These are phyloP conservation scores for Drosophila rufa DNA, from an alignment of 1,140 invertebrate species.

Conservation along the genomic window DNA sequence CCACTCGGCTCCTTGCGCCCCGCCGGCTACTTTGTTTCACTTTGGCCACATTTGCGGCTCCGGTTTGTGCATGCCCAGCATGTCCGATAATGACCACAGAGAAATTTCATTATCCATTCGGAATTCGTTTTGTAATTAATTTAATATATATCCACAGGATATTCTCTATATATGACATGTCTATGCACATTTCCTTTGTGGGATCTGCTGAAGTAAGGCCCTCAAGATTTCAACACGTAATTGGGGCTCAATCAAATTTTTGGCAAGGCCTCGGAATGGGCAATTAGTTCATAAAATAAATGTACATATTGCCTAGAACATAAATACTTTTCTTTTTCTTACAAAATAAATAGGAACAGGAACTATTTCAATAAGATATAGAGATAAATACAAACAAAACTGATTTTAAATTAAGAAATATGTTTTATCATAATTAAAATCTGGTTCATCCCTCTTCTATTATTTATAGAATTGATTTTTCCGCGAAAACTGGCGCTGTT, in stretches of 20 bases:
- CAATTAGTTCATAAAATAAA: neutral
- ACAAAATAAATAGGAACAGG: too few relatives aligned
- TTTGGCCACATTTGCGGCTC: conserved; percentile 80
- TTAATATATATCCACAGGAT: conserved; percentile 73
- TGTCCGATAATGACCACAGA: conserved; percentile 78
- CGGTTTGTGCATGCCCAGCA: conserved; percentile 73
- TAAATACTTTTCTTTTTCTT: neutral
- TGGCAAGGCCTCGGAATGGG: neutral
- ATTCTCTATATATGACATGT: conserved; percentile 35
- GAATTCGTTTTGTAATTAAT: conserved; percentile 81
- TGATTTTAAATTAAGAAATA: neutral
- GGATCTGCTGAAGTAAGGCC: neutral
- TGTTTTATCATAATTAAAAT: neutral
- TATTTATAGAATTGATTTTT: neutral
- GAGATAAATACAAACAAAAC: neutral
- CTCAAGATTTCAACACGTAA: conserved; percentile 24
- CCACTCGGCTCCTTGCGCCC: conserved; percentile 56
- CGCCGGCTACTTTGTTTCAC: conserved; percentile 77
- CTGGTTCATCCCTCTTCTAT: rapidly evolving
- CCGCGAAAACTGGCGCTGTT: rapidly evolving
- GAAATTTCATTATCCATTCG: conserved; percentile 80
- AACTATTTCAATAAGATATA: neutral
- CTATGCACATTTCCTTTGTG: conserved; percentile 16
- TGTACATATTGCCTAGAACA: too few relatives aligned
- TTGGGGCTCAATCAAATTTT: conserved; percentile 38